A percentile compares a stretch with the other conserved stretches of the same genome.
These are phyloP conservation scores for Bucco capensis DNA, from an alignment of 2,113 vertebrate genomes.

Conservation along the genomic window DNA sequence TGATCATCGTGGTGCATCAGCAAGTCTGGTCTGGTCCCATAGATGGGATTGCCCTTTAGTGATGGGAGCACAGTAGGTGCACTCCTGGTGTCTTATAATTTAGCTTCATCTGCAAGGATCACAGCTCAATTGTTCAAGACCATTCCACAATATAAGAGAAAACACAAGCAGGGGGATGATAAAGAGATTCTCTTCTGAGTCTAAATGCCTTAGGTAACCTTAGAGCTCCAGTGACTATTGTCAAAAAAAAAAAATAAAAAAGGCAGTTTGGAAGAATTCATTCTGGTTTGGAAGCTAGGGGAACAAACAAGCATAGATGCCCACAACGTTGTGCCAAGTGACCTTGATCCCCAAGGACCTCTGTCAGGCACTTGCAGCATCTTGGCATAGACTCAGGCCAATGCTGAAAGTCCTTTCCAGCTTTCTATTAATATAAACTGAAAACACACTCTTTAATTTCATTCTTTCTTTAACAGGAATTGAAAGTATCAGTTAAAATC, in stretches of 20 bases:
- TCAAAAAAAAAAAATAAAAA: background rate
- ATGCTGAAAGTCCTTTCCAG: background rate
- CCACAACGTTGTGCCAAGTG: background rate
- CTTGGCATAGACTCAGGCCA: background rate
- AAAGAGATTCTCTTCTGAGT: background rate
- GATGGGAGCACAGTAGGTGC: background rate
- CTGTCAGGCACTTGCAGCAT: background rate
- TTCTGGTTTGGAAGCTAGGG: background rate
- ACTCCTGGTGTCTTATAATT: background rate
- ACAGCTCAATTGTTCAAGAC: background rate
- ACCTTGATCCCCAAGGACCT: background rate
- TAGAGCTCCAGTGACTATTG: background rate
- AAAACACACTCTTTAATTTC: background rate
- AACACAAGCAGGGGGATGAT: background rate
- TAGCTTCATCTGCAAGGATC: background rate
- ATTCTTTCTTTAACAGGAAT: background rate
- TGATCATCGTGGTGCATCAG: fast-evolving
- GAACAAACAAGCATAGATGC: background rate
- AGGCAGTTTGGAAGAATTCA: no score
- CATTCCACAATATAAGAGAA: background rate
- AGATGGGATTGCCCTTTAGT: background rate
- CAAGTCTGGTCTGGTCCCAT: background rate
- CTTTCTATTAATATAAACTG: background rate
- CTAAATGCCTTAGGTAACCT: background rate
- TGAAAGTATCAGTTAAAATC: background rate